Base-by-base conservation (phyloP, 2,113 vertebrate species). In the Bufo bufo region DNA sequence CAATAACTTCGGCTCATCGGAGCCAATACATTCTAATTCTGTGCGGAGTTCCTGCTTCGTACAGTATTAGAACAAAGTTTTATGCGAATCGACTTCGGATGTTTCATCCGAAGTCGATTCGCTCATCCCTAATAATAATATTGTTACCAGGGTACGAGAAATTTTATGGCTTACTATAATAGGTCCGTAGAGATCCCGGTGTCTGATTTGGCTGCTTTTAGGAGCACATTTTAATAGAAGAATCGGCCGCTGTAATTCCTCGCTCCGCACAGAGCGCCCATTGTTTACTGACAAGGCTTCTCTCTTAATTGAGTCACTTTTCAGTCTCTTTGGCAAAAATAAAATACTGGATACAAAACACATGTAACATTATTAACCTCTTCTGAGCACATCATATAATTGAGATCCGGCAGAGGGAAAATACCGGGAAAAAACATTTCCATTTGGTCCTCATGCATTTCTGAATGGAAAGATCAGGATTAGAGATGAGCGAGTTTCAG, bases 251-350 rank as follows among this genome's bases (percentile, higher is more conserved):
- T 52, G 61, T 20, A 66, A 83, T 69, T 66, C 61, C 58, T 20
- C 61, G 7, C 16, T 50, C 12, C 1, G 47, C 81, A 83, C 81
- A 69, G 45, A 83, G 4, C 61, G 6, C 11, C 47, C 50, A 83
- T 83, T 83, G 81, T 83, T 50, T 66, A 50, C 63, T 50, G 81
- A 83, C 81, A 83, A 83, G 58, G 61, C 61, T 7, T 50, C 61
- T 50, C 52, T 83, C 81, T 83, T 65, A 17, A 59, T 80, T 14
- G n/a, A 80, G 50, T 56, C n/a, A 58, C 33, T 43, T 58, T 69
- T n/a, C 47, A 14, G 17, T 20, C 10, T 47, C 20, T 49, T 50
- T 83, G 81, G 61, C 81, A 23, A 61, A 66, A 11, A 65, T 52
- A 16, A 83, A 49, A 63, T 65, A 45, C 58, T 47, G 56, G 56